Conservation (phyloP, 2,888 invertebrate species). For the Ornithoptera alexandrae region DNA sequence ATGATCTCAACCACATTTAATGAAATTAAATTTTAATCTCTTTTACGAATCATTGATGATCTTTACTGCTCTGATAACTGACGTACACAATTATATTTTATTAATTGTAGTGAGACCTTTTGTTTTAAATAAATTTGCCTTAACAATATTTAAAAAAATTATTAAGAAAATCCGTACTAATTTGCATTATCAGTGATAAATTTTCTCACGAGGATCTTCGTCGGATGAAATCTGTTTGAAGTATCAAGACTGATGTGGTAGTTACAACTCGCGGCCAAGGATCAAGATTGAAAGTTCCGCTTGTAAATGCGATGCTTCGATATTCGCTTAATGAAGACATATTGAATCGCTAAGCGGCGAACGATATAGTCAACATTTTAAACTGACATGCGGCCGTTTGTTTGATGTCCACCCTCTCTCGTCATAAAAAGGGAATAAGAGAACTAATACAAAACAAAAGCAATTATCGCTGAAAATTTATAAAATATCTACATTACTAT, state of each 20-base stretch:
- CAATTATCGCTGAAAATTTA: not conserved
- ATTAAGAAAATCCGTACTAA: not conserved
- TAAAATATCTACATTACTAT: too few relatives aligned
- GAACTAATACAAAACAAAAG: not conserved
- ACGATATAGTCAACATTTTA: constrained; percentile 73
- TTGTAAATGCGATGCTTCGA: constrained; percentile 71
- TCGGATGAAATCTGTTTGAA: constrained; percentile 36
- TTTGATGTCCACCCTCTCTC: constrained; percentile 34
- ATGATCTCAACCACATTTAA: not conserved
- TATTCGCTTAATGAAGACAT: constrained; percentile 79
- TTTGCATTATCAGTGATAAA: not conserved
- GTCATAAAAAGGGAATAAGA: constrained; percentile 11
- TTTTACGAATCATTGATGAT: not conserved
- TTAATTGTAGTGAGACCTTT: too few relatives aligned
- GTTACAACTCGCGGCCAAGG: constrained; percentile 66
- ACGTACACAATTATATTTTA: not conserved
- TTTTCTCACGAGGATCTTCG: not conserved
- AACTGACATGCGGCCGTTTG: constrained; percentile 73
- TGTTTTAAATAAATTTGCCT: too few relatives aligned
- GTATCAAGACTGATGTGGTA: constrained; percentile 52
- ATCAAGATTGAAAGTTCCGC: constrained; percentile 74
- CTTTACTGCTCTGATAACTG: not conserved
- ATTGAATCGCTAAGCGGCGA: constrained; percentile 76
- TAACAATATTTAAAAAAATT: too few relatives aligned
- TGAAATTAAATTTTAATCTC: not conserved